These are phyloP conservation scores for Cyphomyrmex costatus DNA, from an alignment of 1,140 invertebrate genomes.

Conservation along the genomic window DNA sequence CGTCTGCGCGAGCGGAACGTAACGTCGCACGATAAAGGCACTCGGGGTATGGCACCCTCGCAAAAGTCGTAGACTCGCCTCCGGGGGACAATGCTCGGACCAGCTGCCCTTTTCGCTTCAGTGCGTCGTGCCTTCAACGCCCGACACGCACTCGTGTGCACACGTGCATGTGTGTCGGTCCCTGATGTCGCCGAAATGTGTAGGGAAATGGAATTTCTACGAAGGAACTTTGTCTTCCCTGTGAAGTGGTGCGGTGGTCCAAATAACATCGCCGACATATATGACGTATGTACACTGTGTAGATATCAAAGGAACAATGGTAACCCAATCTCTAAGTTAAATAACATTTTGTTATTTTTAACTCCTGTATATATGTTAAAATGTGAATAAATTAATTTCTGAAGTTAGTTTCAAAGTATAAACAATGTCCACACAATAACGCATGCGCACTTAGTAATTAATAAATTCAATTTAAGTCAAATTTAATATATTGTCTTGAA, in stretches of 20 bases:
- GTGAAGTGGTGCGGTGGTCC: slow-evolving; percentile 19
- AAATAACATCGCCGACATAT: slow-evolving; percentile 12
- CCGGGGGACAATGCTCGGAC: slow-evolving; percentile 53
- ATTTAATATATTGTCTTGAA: no score
- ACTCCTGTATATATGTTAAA: no score
- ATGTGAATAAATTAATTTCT: no score
- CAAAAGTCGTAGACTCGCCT: slow-evolving; percentile 46
- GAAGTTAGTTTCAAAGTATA: no score
- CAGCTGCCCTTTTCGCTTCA: not conserved
- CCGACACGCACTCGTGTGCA: slow-evolving; percentile 6
- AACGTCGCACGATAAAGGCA: slow-evolving; percentile 67
- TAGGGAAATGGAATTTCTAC: slow-evolving; percentile 54
- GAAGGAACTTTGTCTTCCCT: slow-evolving; percentile 10
- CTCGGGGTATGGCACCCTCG: slow-evolving; percentile 59
- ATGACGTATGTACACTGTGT: not conserved
- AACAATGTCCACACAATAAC: no score
- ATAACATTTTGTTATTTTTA: no score
- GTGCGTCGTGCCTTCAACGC: not conserved
- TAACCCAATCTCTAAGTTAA: no score
- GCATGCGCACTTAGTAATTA: no score
- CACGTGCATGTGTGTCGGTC: not conserved
- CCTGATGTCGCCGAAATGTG: slow-evolving; percentile 15
- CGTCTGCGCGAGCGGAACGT: slow-evolving; percentile 44
- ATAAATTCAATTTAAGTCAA: no score
- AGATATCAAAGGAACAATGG: no score